Percentiles rank a stretch among this genome's conserved stretches.
phyloP scores from a whole-genome alignment of 2,797 vertebrate genomes.

The Manis crassicaudata region DNA sequence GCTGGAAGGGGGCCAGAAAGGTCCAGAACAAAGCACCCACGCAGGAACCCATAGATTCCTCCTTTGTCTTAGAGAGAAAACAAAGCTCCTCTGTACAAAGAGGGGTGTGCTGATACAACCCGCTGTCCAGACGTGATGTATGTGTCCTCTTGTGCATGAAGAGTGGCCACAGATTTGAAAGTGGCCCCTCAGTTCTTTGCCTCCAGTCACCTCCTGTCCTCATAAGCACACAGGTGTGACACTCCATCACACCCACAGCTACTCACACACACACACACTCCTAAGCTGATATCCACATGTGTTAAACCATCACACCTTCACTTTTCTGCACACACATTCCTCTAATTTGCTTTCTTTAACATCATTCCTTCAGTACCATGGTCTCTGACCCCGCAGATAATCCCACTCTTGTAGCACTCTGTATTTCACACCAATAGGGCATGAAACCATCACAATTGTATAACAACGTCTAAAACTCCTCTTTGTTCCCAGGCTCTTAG shows the following conservation, averaged over 20 bases:
- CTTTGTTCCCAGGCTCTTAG: too few species aligned
- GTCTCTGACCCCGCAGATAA: not conserved
- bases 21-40: not conserved
- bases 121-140: too few species aligned
- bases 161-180: not conserved
- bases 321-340: not conserved
- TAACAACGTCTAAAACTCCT: not conserved
- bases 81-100: not conserved
- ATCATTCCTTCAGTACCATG: not conserved
- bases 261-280: not conserved
- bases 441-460: not conserved
- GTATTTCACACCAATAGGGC: not conserved
- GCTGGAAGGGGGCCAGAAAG: not conserved
- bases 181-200: not conserved
- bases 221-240: not conserved
- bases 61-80: not conserved
- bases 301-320: too few species aligned
- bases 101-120: too few species aligned
- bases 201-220: not conserved
- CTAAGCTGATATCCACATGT: not conserved
- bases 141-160: not conserved
- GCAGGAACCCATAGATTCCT: not conserved
- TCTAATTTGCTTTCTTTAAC: not conserved
- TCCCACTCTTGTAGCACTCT: not conserved
- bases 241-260: not conserved